A percentile compares a stretch with the other conserved stretches of the same genome.
Conservation (phyloP, 2,888 invertebrate genomes). For the Nephrotoma guestfalica region DNA sequence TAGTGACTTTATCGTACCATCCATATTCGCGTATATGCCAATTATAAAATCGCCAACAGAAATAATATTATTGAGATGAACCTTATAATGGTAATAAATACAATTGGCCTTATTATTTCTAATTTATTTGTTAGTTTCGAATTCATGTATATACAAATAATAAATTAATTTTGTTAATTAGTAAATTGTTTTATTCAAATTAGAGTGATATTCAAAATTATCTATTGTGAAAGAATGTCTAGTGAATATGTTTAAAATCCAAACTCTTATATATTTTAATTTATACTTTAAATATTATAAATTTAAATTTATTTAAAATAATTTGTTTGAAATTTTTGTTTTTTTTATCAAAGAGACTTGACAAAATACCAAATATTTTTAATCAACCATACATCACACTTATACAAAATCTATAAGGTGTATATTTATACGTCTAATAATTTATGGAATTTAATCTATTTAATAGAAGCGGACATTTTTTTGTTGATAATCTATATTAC, state of each 20-base stretch:
- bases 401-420: neutral
- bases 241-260: neutral
- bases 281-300: neutral
- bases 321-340: neutral
- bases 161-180: too few species aligned
- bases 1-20: too few species aligned
- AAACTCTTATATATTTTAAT: neutral
- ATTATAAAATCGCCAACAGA: too few species aligned
- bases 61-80: too few species aligned
- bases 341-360: neutral
- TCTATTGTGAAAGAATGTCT: neutral
- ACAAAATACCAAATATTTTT: neutral
- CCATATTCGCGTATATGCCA: too few species aligned
- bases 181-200: neutral
- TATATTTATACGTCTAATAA: neutral
- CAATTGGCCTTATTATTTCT: too few species aligned
- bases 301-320: neutral
- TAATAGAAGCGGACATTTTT: neutral
- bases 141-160: too few species aligned
- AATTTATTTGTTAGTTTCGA: too few species aligned
- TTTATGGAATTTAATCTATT: neutral
- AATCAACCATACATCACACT: neutral
- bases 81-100: too few species aligned
- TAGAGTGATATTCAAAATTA: neutral
- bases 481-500: neutral